Percentiles rank a stretch among this genome's conserved stretches.
phyloP scores from a whole-genome alignment of 2,113 vertebrate genomes.

The Polyodon spathula region DNA sequence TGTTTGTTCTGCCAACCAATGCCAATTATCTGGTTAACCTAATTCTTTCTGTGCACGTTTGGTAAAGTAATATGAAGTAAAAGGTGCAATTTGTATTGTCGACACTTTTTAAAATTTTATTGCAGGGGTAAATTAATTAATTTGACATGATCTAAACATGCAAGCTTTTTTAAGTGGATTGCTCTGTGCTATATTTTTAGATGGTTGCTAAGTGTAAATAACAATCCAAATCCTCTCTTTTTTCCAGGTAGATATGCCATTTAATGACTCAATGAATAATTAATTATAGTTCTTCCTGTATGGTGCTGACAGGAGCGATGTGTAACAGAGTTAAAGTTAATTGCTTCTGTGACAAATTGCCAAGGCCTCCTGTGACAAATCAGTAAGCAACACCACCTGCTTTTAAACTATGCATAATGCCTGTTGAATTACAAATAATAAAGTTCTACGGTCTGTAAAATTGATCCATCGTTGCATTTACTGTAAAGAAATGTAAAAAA shows the following conservation, averaged over 20 bases:
- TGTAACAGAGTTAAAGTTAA: not conserved
- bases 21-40: not conserved
- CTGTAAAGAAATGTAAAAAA: too few relatives aligned
- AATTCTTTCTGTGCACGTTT: not conserved
- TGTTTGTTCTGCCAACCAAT: not conserved
- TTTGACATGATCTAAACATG: not conserved
- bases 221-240: not conserved
- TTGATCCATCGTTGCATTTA: too few relatives aligned
- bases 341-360: not conserved
- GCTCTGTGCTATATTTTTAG: not conserved
- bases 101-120: too few relatives aligned
- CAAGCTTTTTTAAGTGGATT: not conserved
- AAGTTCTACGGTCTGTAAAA: not conserved
- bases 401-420: not conserved
- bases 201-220: conserved; percentile 1
- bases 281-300: not conserved
- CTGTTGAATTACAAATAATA: not conserved
- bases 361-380: not conserved
- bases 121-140: not conserved
- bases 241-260: conserved; percentile 1
- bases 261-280: not conserved
- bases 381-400: not conserved
- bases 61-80: not conserved
- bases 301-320: not conserved
- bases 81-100: too few relatives aligned